Conservation (phyloP, 2,113 vertebrate genomes). For the Circaetus cinerascens region DNA sequence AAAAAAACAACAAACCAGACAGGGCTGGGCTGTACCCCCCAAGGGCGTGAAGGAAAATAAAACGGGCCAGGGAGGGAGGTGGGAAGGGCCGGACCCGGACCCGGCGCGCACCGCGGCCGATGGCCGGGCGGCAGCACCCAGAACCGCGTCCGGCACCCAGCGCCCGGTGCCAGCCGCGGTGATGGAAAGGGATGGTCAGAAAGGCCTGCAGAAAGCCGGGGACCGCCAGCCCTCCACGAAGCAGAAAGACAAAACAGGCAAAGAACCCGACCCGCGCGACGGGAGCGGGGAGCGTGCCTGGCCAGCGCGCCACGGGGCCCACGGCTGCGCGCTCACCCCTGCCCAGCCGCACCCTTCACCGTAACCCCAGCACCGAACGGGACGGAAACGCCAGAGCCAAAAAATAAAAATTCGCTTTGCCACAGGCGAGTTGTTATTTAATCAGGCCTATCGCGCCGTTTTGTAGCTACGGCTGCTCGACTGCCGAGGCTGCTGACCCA, state of each 20-base stretch:
- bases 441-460: not conserved
- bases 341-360: not conserved
- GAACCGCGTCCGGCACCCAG: accelerated
- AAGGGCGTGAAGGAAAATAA: not conserved
- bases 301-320: not conserved
- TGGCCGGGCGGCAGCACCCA: accelerated
- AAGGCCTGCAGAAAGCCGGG: not conserved
- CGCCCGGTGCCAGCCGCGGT: accelerated
- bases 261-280: accelerated
- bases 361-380: not conserved
- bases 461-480: not conserved
- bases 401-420: not conserved
- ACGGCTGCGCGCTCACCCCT: not conserved
- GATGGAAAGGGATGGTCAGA: not conserved
- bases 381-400: not conserved
- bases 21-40: not conserved
- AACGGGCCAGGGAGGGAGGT: not conserved
- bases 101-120: accelerated
- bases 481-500: not conserved
- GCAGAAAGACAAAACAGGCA: not conserved
- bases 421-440: not conserved
- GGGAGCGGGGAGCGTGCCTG: accelerated
- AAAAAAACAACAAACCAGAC: not conserved
- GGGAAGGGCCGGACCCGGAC: not conserved
- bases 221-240: too few species aligned